Conservation (phyloP, 2,113 vertebrate genomes). For the Lota lota region DNA sequence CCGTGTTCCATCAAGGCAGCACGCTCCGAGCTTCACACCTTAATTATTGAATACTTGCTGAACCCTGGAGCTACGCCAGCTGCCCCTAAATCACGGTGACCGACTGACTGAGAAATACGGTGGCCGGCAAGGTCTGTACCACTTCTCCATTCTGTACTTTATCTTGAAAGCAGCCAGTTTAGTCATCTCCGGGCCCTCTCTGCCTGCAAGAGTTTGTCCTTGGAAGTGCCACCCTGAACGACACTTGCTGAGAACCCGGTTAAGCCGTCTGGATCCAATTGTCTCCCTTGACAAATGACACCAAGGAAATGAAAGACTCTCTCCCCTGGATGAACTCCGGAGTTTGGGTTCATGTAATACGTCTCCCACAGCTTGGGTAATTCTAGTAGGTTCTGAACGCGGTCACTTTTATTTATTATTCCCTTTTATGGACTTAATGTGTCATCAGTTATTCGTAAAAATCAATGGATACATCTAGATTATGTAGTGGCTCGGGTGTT, state of each 20-base stretch:
- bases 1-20: too few species aligned
- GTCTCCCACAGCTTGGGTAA: too few species aligned
- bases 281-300: slow-evolving; percentile 2
- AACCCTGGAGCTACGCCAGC: neutral
- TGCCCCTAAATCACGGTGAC: neutral
- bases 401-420: too few species aligned
- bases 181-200: neutral
- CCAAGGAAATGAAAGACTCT: neutral
- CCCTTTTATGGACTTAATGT: too few species aligned
- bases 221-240: neutral
- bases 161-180: neutral
- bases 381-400: too few species aligned
- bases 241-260: neutral
- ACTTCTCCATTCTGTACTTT: neutral
- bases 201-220: too few species aligned
- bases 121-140: neutral
- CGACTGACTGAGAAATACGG: neutral
- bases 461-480: too few species aligned
- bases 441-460: too few species aligned
- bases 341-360: neutral
- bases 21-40: too few species aligned
- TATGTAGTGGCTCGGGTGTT: too few species aligned
- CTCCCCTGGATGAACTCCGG: neutral
- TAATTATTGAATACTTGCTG: neutral
- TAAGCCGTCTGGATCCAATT: slow-evolving; percentile 1